Percentiles rank a stretch among this genome's conserved stretches.
These are phyloP conservation scores for Heterodera filipjevi DNA, from an alignment of 2,888 invertebrate species.

Conservation along the genomic window DNA sequence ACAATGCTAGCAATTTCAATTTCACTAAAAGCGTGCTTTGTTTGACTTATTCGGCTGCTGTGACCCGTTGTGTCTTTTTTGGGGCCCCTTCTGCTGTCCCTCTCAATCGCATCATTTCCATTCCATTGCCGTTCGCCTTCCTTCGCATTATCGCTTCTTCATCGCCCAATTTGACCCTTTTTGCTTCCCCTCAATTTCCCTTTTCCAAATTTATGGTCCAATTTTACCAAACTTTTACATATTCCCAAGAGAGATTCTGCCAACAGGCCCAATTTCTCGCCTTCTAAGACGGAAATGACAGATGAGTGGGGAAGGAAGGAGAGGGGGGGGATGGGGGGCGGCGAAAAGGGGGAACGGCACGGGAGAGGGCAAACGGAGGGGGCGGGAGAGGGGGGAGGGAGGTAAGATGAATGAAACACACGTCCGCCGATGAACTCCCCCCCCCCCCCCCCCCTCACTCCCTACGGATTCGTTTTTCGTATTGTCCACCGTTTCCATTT, in stretches of 20 bases:
- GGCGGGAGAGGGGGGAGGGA: background rate
- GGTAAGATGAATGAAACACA: background rate
- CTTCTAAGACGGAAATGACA: background rate
- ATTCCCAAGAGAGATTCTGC: background rate
- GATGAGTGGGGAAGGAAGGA: background rate
- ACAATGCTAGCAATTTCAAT: background rate
- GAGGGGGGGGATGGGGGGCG: background rate
- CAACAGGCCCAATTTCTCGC: background rate
- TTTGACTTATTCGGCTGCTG: background rate
- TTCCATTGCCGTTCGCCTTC: background rate
- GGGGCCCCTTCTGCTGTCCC: background rate
- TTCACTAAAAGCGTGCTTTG: background rate
- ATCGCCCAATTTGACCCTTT: background rate
- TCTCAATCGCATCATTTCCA: background rate
- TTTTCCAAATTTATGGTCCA: slow-evolving; percentile 6
- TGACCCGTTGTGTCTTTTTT: background rate
- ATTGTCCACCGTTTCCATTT: background rate
- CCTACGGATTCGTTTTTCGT: background rate
- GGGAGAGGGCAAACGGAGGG: background rate
- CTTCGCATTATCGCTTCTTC: background rate
- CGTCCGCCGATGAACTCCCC: background rate
- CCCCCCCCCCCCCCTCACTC: background rate
- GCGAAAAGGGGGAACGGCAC: background rate
- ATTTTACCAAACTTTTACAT: slow-evolving; percentile 4
- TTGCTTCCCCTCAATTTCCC: background rate